Evolutionary conservation across 1,140 invertebrate genomes (phyloP), one percentile per base, ranked within the genome.

Genomic region (Leptopilina boulardi): DNA sequence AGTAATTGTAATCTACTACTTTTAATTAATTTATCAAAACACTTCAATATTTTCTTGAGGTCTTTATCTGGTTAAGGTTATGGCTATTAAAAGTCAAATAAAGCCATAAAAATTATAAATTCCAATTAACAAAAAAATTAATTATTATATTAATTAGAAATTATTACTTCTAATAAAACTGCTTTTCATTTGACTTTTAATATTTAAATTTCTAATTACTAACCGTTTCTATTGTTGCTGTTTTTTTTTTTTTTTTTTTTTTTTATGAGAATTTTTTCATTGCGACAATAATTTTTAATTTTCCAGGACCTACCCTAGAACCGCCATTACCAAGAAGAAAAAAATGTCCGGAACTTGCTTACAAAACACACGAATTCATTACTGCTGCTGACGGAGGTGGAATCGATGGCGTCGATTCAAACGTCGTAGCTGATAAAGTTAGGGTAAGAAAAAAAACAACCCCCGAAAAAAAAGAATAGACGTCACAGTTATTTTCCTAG

Each of bases 271-370:
- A 15, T 13, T 23, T 30, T 23, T 66, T 30, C 4, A 26, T 30
- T 30, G 15, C 5, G n/a, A 21, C 3, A 3, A 4, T 26, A 8
- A 34, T 21, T 34, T 86, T 86, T 76, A 59, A 73, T 80, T 91
- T 92, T 77, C n/a, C 90, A 93, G 93, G 91, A 77, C 90, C 91
- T 41, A 92, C 91, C 26, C 93, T 95, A 91, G 96, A 97, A 90
- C 96, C 96, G 76, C 94, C 95, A 76, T 93, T 97, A 89, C 95
- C 95, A 76, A 93, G 96, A 77, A 93, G 95, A 85, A 97, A 96
- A 93, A 97, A 97, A 92, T 95, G 95, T 89, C 96, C 96, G 47
- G 95, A 96, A 82, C 92, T 96, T 85, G 96, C 96, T 80, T 96
- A 96, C 92, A 94, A 94, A 89, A 95, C 94, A 82, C 95, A 96